Conservation (phyloP, 2,888 invertebrate species). For the Chrysolina haemoptera region DNA sequence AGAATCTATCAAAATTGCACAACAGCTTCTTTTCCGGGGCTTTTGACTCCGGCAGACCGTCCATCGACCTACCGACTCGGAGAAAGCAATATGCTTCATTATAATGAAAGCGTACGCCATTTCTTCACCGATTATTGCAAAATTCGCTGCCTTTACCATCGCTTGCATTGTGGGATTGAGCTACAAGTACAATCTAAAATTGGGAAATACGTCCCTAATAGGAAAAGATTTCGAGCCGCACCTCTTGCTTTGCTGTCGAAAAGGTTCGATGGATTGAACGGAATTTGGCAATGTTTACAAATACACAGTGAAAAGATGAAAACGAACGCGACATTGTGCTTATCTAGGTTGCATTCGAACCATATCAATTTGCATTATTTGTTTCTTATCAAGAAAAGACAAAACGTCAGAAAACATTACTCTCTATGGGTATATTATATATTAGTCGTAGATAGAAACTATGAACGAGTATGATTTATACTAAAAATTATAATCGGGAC, state of each 20-base stretch:
- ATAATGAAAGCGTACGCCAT: conserved; percentile 55
- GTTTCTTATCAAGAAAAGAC: no score
- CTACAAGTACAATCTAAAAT: conserved; percentile 31
- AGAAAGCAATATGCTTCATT: conserved; percentile 50
- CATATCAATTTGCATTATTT: no score
- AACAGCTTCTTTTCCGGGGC: conserved; percentile 61
- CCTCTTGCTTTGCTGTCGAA: conserved; percentile 14
- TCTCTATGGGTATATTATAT: no score
- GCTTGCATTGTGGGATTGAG: conserved; percentile 39
- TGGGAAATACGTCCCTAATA: conserved; percentile 28
- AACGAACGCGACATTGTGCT: not conserved
- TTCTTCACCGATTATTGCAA: conserved; percentile 51
- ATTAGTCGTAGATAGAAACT: no score
- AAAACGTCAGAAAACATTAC: no score
- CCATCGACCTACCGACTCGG: conserved; percentile 46
- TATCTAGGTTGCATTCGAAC: not conserved
- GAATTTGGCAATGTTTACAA: conserved; percentile 10
- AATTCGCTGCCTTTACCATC: conserved; percentile 45
- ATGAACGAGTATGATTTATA: no score
- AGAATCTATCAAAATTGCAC: conserved; percentile 59
- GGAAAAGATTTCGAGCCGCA: conserved; percentile 25
- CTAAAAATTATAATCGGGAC: no score
- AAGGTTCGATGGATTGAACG: not conserved
- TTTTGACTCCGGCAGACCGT: conserved; percentile 57
- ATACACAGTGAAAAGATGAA: not conserved